Base-by-base conservation (phyloP, 1,140 invertebrate species). In the Zaprionus davidi region DNA sequence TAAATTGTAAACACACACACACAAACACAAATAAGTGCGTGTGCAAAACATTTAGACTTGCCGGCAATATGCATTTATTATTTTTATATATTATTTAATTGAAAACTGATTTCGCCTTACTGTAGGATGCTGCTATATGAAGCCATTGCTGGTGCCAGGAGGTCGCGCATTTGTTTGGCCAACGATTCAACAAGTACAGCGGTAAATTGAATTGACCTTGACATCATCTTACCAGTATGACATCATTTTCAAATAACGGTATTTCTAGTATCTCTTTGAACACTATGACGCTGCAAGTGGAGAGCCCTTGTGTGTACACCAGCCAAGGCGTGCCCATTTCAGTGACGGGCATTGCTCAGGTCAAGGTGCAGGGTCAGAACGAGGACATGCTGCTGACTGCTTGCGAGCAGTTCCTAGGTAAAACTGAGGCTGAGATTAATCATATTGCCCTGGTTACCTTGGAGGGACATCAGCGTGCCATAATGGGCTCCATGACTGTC, bases 401-500 rank as follows among this genome's bases (percentile, higher is more conserved):
- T 1, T 99, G 98, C 93, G 98, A 99, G 93, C 97, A 99, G 87
- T 99, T 99, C 94, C 94, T 99, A 28, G 98, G 98, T 24, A 99
- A 99, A 94, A 93, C 94, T 1, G 97, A 99, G 92, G 85, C 95
- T 7, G 97, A 99, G 93, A 98, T 99, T 72, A 97, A 97, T 84
- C 96, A 97, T 83, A 98, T 99, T 92, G 98, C 98, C 26, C 94
- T 99, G 56, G 98, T 99, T 44, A 99, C 98, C 51, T 93, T 99
- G 22, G 98, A 99, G 94, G 98, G 98, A 76, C 98, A 99, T 93
- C 98, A 99, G 93, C 94, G 98, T 79, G 98, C 98, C 71, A 99
- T 99, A 69, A 99, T 99, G 98, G 98, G 98, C 9, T 98, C 97
- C 74, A 99, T 99, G 98, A 99, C 98, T 38, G 98, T 99, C 12